Evolutionary conservation across 2,113 vertebrate genomes (phyloP), one percentile per base, ranked within the genome.

Genomic region (Anguilla rostrata): DNA sequence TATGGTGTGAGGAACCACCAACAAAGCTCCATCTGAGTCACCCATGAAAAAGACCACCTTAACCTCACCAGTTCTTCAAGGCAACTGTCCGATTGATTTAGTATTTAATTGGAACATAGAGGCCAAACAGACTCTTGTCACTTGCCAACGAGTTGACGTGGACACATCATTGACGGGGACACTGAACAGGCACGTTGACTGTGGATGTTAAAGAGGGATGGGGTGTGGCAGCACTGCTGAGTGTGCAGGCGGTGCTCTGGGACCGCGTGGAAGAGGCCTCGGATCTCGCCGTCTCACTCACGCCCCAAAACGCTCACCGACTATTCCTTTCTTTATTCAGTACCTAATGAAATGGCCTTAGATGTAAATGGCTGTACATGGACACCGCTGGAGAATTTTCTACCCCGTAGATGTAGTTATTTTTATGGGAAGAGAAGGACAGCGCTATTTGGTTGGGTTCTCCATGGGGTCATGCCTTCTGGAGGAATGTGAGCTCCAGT

Each of bases 291-390:
- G 20, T 12, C 83, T 81, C 56, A 71, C 83, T 66, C 29, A 26
- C 71, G 78, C 56, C 46, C 53, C 71, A 39, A 84, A 83, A 66
- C 86, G 60, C 83, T 84, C 40, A 83, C 86, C 60, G n/a, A 56
- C 80, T 79, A 87, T 66, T 66, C 15, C 22, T 83, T 83, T 20
- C 66, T 83, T 79, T 56, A 86, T 46, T 43, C 5, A 83, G 80
- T 92, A 88, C 93, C 91, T 90, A 88, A 91, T 85, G 84, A 90
- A 91, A 92, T 90, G 91, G 93, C 93, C 93, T 93, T 94, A 93
- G 92, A 93, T 95, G 93, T 95, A 94, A 94, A 95, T 93, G 89
- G 94, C 90, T 94, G 93, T 95, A 94, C 90, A 91, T 93, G 91
- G 92, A 94, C 92, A 92, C 81, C 91, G 92, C 92, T 80, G 40